Evolutionary conservation across 2,113 vertebrate species (phyloP).

Genomic region (Hemibagrus wyckioides): DNA sequence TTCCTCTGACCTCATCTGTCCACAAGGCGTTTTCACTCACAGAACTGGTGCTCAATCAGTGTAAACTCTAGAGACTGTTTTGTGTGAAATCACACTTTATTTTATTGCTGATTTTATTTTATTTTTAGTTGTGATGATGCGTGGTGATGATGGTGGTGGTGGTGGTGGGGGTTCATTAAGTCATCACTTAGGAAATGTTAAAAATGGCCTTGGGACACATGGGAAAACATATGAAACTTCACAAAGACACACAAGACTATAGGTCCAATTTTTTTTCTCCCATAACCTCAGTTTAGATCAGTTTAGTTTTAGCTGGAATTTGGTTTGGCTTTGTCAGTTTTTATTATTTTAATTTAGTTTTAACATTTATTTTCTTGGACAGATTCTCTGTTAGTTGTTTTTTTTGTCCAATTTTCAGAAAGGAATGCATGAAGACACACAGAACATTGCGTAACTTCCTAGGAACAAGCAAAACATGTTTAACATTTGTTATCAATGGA

Average conservation of each 20-base stretch:
- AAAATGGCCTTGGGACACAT: too few species aligned
- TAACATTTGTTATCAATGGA: neutral
- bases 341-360: neutral
- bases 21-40: too few species aligned
- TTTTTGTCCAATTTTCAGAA: neutral
- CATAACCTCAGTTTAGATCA: neutral
- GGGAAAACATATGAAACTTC: neutral
- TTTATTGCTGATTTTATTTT: too few species aligned
- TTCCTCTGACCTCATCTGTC: too few species aligned
- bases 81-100: too few species aligned
- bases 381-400: neutral
- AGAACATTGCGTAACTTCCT: neutral
- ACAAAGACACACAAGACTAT: neutral
- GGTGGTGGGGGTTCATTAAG: too few species aligned
- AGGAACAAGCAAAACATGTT: slow-evolving; percentile 2
- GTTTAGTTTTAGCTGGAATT: neutral
- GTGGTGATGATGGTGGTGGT: too few species aligned
- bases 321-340: neutral
- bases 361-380: neutral
- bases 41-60: too few species aligned
- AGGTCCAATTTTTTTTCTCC: neutral
- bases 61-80: too few species aligned
- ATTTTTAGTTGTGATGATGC: too few species aligned
- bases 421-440: neutral
- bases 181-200: too few species aligned